A percentile compares a stretch with the other conserved stretches of the same genome.
phyloP scores from a whole-genome alignment of 2,888 invertebrate genomes.

The Melanchra persicariae region DNA sequence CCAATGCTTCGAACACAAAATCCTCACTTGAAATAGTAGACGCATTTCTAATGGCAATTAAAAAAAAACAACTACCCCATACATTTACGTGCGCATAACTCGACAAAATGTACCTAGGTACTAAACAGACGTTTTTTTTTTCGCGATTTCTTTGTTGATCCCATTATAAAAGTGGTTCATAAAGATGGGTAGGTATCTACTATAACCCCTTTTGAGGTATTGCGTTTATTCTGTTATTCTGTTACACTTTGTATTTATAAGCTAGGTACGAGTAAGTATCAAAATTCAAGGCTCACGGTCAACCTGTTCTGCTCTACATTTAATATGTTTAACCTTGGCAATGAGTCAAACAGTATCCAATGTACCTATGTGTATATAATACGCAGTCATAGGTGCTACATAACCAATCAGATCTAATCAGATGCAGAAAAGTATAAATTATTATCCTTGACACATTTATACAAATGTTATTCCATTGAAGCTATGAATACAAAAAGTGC shows the following conservation, averaged over 20 bases:
- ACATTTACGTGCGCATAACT: too few relatives aligned
- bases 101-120: too few relatives aligned
- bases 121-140: too few relatives aligned
- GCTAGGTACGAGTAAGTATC: background rate
- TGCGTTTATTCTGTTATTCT: too few relatives aligned
- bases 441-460: conserved; percentile 6
- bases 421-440: background rate
- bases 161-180: too few relatives aligned
- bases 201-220: too few relatives aligned
- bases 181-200: too few relatives aligned
- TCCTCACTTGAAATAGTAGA: background rate
- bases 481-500: too few relatives aligned
- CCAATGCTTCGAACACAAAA: background rate
- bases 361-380: conserved; percentile 1
- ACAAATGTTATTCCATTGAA: background rate
- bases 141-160: too few relatives aligned
- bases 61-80: too few relatives aligned
- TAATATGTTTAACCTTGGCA: conserved; percentile 40
- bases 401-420: background rate
- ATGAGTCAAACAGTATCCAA: conserved; percentile 9
- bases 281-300: conserved; percentile 21
- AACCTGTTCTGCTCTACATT: conserved; percentile 29
- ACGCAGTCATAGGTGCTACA: background rate
- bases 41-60: background rate
- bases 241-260: too few relatives aligned